phyloP scores from a whole-genome alignment of 2,888 invertebrate genomes.

The Drosophila niveifrons region DNA sequence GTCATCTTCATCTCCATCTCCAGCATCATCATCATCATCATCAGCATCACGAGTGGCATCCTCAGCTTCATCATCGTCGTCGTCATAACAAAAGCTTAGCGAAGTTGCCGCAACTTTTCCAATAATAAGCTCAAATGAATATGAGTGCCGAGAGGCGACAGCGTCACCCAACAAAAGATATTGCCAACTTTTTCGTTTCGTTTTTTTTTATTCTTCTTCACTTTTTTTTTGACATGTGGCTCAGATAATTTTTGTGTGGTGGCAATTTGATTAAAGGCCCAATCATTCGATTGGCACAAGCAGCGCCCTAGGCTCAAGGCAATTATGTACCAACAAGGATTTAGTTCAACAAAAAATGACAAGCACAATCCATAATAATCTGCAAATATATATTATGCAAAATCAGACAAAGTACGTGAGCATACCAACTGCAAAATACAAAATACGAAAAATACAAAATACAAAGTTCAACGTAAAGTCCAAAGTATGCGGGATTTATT shows the following conservation, averaged over 20 bases:
- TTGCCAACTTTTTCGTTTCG: constrained; percentile 35
- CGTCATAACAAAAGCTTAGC: constrained; percentile 78
- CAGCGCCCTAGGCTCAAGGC: constrained; percentile 33
- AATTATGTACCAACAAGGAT: constrained; percentile 51
- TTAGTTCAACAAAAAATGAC: constrained; percentile 42
- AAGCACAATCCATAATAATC: constrained; percentile 25
- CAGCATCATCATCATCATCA: constrained; percentile 31
- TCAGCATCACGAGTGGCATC: constrained; percentile 32
- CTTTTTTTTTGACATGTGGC: constrained; percentile 57
- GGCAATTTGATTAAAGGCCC: constrained; percentile 65
- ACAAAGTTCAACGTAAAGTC: constrained; percentile 8
- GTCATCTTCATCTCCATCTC: background rate
- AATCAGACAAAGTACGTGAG: constrained; percentile 19
- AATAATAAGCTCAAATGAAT: constrained; percentile 79
- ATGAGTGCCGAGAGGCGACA: constrained; percentile 47
- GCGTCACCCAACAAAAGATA: constrained; percentile 46
- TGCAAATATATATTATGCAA: constrained; percentile 22
- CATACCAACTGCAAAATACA: background rate
- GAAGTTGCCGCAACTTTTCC: constrained; percentile 75
- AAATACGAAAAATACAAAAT: background rate
- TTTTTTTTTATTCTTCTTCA: background rate
- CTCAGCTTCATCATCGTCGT: constrained; percentile 52
- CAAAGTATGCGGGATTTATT: constrained; percentile 8
- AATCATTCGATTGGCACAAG: constrained; percentile 42
- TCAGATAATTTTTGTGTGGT: constrained; percentile 55